These are phyloP conservation scores for Temnothorax rugatulus DNA, from an alignment of 2,888 invertebrate species.

Conservation along the genomic window DNA sequence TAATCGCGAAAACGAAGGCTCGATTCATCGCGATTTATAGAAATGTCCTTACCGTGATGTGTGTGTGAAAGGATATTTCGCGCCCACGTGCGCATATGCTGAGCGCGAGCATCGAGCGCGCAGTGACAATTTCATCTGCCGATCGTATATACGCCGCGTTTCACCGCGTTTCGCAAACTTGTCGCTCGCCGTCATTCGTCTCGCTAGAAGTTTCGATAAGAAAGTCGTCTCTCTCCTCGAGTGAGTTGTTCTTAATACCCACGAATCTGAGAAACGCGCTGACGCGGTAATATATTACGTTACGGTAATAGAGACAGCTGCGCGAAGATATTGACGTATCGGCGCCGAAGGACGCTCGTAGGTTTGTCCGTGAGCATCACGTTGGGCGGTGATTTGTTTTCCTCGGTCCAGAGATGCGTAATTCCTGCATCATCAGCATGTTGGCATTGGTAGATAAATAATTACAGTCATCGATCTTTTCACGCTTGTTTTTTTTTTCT, in stretches of 20 bases:
- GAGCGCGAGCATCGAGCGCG: conserved; percentile 7
- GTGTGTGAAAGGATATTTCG: conserved; percentile 53
- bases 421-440: conserved; percentile 31
- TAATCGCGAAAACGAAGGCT: conserved; percentile 61
- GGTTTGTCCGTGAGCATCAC: conserved; percentile 71
- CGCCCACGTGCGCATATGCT: conserved; percentile 63
- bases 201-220: conserved; percentile 41
- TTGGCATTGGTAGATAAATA: conserved; percentile 34
- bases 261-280: conserved; percentile 41
- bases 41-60: conserved; percentile 39
- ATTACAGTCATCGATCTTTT: not conserved
- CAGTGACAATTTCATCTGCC: conserved; percentile 40
- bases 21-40: conserved; percentile 67
- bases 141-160: conserved; percentile 36
- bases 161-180: conserved; percentile 51
- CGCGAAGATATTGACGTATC: conserved; percentile 65
- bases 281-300: conserved; percentile 31
- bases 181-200: conserved; percentile 29
- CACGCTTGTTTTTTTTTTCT: not conserved
- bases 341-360: conserved; percentile 78
- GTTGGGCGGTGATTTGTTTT: conserved; percentile 60
- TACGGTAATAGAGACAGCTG: conserved; percentile 34
- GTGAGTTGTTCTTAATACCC: conserved; percentile 27
- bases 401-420: conserved; percentile 4
- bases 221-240: conserved; percentile 35